These are phyloP conservation scores for Aphis gossypii DNA, from an alignment of 1,140 invertebrate species.

Conservation along the genomic window DNA sequence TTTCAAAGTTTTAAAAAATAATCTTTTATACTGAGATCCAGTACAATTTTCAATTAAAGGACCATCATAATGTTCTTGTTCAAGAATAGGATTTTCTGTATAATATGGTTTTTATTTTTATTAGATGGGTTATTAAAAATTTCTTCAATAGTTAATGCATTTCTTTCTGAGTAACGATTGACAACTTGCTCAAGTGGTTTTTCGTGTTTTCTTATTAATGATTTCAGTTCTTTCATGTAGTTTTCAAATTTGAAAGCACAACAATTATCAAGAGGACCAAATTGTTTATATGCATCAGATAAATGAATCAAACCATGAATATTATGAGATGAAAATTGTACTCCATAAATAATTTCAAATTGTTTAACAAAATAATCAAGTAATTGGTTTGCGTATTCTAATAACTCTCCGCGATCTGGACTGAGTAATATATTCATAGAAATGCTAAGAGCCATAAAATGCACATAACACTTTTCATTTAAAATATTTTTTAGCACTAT, in stretches of 20 bases:
- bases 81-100: too few relatives aligned
- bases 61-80: too few relatives aligned
- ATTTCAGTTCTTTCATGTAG: too few relatives aligned
- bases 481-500: neutral
- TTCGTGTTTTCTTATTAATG: too few relatives aligned
- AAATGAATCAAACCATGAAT: conserved; percentile 59
- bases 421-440: neutral
- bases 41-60: too few relatives aligned
- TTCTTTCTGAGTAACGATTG: too few relatives aligned
- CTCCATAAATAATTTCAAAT: conserved; percentile 60
- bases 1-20: too few relatives aligned
- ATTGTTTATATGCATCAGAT: conserved; percentile 55
- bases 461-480: neutral
- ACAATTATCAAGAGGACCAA: conserved; percentile 28
- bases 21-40: too few relatives aligned
- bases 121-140: too few relatives aligned
- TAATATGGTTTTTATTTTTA: too few relatives aligned
- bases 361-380: conserved; percentile 53
- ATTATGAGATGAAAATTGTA: conserved; percentile 62
- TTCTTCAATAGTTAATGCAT: too few relatives aligned
- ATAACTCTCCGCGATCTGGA: neutral
- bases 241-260: conserved; percentile 59
- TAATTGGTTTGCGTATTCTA: conserved; percentile 52
- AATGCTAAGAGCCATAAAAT: neutral
- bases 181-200: too few relatives aligned